Conservation (phyloP, 2,113 vertebrate genomes). For the Strix uralensis region DNA sequence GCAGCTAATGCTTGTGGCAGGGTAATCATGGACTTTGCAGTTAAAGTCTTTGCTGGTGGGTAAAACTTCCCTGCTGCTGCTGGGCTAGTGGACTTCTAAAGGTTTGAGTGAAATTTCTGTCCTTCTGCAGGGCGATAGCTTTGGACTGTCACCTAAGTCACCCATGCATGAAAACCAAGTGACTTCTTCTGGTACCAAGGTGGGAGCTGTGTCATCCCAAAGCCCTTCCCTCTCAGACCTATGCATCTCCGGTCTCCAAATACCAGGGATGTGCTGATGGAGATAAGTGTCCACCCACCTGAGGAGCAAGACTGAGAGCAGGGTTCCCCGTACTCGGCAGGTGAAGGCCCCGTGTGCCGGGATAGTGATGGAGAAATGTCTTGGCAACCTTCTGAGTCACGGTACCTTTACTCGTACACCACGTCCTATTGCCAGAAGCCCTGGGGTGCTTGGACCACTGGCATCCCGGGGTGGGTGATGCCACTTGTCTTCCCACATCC, state of each 20-base stretch:
- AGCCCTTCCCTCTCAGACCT: fast-evolving
- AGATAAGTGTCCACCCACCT: fast-evolving
- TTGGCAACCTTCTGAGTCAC: neutral
- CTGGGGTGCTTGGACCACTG: neutral
- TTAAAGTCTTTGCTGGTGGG: neutral
- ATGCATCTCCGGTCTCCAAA: fast-evolving
- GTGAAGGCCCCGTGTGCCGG: neutral
- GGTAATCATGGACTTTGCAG: fast-evolving
- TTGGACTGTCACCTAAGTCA: too few species aligned
- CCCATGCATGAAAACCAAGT: neutral
- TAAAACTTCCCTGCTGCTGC: neutral
- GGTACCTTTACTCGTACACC: fast-evolving
- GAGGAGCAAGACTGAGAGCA: neutral
- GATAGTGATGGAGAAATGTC: neutral
- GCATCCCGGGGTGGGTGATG: fast-evolving
- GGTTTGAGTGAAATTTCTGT: neutral
- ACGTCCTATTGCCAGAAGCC: neutral
- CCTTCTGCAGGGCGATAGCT: neutral
- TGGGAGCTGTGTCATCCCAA: neutral
- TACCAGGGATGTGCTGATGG: fast-evolving
- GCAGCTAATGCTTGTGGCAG: fast-evolving
- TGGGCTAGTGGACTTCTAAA: neutral
- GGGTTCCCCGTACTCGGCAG: fast-evolving
- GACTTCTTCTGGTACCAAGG: neutral
- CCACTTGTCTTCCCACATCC: neutral